These are phyloP conservation scores for Zoanthus solanderi DNA, from an alignment of 92 coral and sea anemone genomes.

Conservation along the genomic window DNA sequence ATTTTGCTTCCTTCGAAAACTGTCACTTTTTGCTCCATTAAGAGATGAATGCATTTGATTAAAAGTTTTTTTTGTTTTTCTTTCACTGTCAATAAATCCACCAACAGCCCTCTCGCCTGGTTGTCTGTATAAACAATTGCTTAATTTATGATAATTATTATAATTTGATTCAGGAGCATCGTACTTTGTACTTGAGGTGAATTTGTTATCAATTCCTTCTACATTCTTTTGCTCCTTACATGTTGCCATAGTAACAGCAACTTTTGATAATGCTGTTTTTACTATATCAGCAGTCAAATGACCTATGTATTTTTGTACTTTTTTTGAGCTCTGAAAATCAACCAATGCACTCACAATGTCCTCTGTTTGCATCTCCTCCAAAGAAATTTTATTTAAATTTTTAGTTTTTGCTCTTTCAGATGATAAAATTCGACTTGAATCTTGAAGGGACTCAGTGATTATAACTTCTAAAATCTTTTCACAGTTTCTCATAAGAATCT, in stretches of 20 bases:
- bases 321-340: slow-evolving; percentile 69
- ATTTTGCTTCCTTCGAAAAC: background rate
- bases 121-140: background rate
- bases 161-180: background rate
- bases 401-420: slow-evolving; percentile 13
- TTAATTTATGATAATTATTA: background rate
- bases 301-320: slow-evolving; percentile 77
- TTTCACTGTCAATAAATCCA: background rate
- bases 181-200: background rate
- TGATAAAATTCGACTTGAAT: slow-evolving; percentile 53
- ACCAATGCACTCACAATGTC: slow-evolving; percentile 51
- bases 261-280: slow-evolving; percentile 74
- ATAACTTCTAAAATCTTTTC: slow-evolving; percentile 79
- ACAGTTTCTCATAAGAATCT: slow-evolving; percentile 73
- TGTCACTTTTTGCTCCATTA: background rate
- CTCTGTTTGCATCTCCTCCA: slow-evolving; percentile 16
- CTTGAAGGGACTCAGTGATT: slow-evolving; percentile 81
- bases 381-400: background rate
- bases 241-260: slow-evolving; percentile 41
- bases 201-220: background rate
- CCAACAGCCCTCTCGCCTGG: background rate
- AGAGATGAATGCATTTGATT: background rate
- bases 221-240: slow-evolving; percentile 13
- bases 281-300: slow-evolving; percentile 81
- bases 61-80: background rate